Evolutionary conservation across 2,797 vertebrate species (phyloP).

Genomic region (Tachyglossus aculeatus): DNA sequence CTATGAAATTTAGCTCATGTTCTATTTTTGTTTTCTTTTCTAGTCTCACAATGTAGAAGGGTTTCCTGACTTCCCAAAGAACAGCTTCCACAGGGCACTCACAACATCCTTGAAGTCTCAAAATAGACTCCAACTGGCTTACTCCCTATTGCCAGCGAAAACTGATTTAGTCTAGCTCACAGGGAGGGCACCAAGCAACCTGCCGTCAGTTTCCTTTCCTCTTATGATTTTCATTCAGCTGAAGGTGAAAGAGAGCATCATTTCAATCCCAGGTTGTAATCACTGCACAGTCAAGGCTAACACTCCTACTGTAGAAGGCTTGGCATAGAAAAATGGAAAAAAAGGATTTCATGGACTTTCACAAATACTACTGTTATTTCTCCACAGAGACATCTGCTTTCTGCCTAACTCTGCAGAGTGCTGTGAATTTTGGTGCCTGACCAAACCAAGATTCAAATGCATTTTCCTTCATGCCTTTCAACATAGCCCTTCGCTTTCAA

Average conservation of each 20-base stretch:
- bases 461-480: slow-evolving; percentile 30
- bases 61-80: not conserved
- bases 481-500: slow-evolving; percentile 12
- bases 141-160: not conserved
- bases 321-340: not conserved
- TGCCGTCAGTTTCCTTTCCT: not conserved
- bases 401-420: slow-evolving; percentile 18
- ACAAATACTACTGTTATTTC: not conserved
- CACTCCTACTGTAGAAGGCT: not conserved
- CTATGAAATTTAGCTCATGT: too few relatives aligned
- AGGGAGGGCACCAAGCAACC: not conserved
- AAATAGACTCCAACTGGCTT: not conserved
- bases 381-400: not conserved
- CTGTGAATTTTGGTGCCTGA: slow-evolving; percentile 9
- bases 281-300: not conserved
- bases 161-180: not conserved
- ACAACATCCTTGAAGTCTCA: not conserved
- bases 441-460: slow-evolving; percentile 33
- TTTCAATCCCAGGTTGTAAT: not conserved
- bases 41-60: slow-evolving; percentile 9
- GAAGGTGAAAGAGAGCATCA: not conserved
- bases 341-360: not conserved
- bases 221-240: not conserved
- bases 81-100: slow-evolving; percentile 8
- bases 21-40: not conserved